Evolutionary conservation across 2,888 invertebrate species (phyloP).

Genomic region (Erebia epiphron): DNA sequence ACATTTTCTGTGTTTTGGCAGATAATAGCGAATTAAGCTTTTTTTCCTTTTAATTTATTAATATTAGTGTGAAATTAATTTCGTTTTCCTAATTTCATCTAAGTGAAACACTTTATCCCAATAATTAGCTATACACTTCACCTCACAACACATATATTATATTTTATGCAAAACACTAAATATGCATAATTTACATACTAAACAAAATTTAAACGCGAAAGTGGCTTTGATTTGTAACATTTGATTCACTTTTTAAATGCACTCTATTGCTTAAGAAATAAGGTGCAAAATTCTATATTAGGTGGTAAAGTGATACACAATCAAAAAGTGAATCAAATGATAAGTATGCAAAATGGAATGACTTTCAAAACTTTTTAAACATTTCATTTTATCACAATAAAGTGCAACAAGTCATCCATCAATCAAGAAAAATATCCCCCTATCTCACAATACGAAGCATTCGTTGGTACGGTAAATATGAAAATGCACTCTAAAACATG

Average conservation of each 20-base stretch:
- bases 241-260: slow-evolving; percentile 21
- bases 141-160: slow-evolving; percentile 1
- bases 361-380: slow-evolving; percentile 18
- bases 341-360: slow-evolving; percentile 31
- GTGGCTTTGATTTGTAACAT: neutral
- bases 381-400: slow-evolving; percentile 29
- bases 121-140: slow-evolving; percentile 22
- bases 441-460: slow-evolving; percentile 17
- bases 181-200: slow-evolving; percentile 3
- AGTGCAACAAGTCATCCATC: slow-evolving; percentile 27
- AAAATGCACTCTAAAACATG: slow-evolving; percentile 24
- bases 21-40: too few relatives aligned
- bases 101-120: neutral
- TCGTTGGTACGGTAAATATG: slow-evolving; percentile 10
- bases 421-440: slow-evolving; percentile 20
- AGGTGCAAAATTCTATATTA: neutral
- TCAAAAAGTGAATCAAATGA: slow-evolving; percentile 27
- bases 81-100: slow-evolving; percentile 2
- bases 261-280: neutral
- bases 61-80: neutral
- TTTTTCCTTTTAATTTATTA: neutral
- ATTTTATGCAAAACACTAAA: slow-evolving; percentile 10
- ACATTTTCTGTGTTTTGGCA: too few relatives aligned
- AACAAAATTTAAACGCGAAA: slow-evolving; percentile 10
- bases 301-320: neutral